These are phyloP conservation scores for Cryptus armator DNA, from an alignment of 2,888 invertebrate species.

Conservation along the genomic window DNA sequence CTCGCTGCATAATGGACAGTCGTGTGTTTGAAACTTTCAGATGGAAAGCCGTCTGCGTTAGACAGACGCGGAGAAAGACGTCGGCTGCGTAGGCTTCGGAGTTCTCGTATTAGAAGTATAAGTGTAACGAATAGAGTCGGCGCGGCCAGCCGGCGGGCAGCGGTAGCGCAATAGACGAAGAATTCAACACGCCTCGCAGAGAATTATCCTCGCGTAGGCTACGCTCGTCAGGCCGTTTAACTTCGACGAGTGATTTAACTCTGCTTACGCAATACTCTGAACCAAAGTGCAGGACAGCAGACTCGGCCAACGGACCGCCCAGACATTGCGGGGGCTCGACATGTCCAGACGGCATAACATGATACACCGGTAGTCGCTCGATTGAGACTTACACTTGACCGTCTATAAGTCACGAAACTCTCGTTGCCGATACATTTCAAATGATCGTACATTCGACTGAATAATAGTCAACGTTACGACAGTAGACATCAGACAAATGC, in stretches of 20 bases:
- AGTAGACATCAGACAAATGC: neutral
- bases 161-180: neutral
- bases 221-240: neutral
- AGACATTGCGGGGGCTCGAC: constrained; percentile 58
- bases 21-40: constrained; percentile 46
- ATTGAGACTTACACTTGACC: constrained; percentile 59
- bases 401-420: constrained; percentile 26
- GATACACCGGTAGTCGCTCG: constrained; percentile 29
- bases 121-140: neutral
- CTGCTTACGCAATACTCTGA: constrained; percentile 44
- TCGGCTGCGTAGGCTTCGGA: constrained; percentile 4
- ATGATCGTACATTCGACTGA: neutral
- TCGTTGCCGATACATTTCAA: neutral
- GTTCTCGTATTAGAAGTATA: neutral
- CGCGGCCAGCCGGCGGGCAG: neutral
- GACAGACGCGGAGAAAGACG: neutral
- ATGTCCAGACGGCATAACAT: constrained; percentile 19
- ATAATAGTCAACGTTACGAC: neutral
- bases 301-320: constrained; percentile 12
- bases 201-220: constrained; percentile 4
- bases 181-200: constrained; percentile 18
- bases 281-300: constrained; percentile 16
- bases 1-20: constrained; percentile 37
- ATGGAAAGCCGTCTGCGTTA: constrained; percentile 6
- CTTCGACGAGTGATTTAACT: constrained; percentile 52